Evolutionary conservation across 2,113 vertebrate species (phyloP).

Genomic region (Nanger granti): DNA sequence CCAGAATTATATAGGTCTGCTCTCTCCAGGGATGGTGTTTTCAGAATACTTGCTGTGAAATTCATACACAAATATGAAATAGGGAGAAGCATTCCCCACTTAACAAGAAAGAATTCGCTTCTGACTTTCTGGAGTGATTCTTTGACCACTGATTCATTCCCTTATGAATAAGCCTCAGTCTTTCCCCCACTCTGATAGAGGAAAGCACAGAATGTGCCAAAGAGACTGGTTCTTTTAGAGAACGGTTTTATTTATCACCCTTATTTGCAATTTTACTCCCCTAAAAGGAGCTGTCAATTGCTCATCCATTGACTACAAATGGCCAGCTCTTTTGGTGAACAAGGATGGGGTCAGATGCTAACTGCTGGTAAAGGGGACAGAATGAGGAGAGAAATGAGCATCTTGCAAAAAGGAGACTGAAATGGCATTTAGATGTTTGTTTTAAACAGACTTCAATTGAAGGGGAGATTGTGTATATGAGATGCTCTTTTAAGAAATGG

Average conservation of each 20-base stretch:
- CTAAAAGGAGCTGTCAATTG: not conserved
- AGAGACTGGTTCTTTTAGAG: not conserved
- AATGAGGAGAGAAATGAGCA: not conserved
- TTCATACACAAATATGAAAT: not conserved
- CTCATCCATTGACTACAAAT: not conserved
- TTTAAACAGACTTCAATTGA: not conserved
- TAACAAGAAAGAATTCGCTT: not conserved
- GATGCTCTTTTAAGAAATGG: not conserved
- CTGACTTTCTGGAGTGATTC: not conserved
- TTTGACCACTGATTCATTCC: conserved; percentile 5
- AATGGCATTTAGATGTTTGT: not conserved
- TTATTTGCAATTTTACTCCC: not conserved
- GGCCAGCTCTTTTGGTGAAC: not conserved
- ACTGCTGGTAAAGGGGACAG: not conserved
- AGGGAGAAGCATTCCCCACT: not conserved
- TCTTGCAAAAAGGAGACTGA: not conserved
- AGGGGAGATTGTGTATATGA: not conserved
- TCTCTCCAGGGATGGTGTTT: not conserved
- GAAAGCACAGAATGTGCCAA: not conserved
- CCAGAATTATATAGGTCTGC: not conserved
- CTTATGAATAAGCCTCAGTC: conserved; percentile 28
- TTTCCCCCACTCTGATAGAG: not conserved
- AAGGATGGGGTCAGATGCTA: not conserved
- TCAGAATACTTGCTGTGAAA: not conserved
- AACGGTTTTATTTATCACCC: not conserved